Evolutionary conservation across 1,140 invertebrate species (phyloP), one percentile per base, ranked within the genome.

Genomic region (Cydia strobilella): DNA sequence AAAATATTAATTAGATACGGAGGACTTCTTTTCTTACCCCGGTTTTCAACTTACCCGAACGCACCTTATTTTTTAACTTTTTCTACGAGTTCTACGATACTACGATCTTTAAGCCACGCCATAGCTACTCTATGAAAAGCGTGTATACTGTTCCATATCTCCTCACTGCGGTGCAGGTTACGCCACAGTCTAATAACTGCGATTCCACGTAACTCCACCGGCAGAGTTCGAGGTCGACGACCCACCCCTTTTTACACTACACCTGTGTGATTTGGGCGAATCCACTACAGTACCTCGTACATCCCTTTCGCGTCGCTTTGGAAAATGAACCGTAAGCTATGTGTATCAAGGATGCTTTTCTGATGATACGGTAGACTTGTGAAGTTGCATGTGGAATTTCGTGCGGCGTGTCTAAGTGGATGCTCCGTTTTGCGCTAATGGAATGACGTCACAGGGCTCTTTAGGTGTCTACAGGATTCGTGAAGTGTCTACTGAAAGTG

Each of bases 101-200:
- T 39, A 39, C 7, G 35, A 39, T 39, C 35, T 39, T 9, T 39
- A 39, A 7, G 35, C 35, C 35, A 39, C 35, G 45, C 15, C 45
- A 48, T 15, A 15, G n/a, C 48, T 51, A 51, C n/a, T 12, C 7
- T 51, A 51, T n/a, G n/a, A n/a, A 2, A 45, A 13, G 6, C 48
- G 15, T 51, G 3, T 18, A 51, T 35, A 18, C 65, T 69, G 65
- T 35, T 39, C 35, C 15, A 9, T 13, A 35, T 69, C 65, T 42
- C 1, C 15, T 9, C 1, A 35, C 65, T 69, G 65, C 65, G 15
- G 35, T 18, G 31, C 65, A 69, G 65, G 65, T 69, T 51, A 76
- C 59, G 76, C 75, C 76, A 80, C 76, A 80, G 75, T 78, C 79
- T 80, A 74, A 69, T 78, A 75, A 77, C 63, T 69, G 31, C 65